Evolutionary conservation across 2,797 vertebrate genomes (phyloP), one percentile per base, ranked within the genome.

Genomic region (Intellagama lesueurii): DNA sequence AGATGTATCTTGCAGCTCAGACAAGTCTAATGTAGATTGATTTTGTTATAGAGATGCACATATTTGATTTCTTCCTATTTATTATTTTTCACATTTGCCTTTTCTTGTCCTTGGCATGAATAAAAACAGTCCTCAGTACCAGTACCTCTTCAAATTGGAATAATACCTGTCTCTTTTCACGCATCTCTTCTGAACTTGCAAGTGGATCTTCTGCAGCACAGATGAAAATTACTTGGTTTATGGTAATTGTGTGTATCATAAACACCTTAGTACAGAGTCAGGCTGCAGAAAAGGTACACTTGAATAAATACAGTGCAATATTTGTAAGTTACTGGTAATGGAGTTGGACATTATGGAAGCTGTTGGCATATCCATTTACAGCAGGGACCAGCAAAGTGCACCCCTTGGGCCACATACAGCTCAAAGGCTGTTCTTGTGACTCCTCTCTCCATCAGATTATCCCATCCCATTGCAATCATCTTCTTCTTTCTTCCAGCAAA

Each of bases 1-100:
- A 44, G 56, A 77, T 88, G 0, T 92, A 93, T 94, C 90, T 91
- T 70, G 91, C 66, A 89, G 80, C 92, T 91, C 88, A 88, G 89
- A 88, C 91, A 83, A 88, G 90, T 93, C 69, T 84, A 87, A 95
- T 92, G 92, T 92, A 90, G 89, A 95, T 95, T 92, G 86, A 66
- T 70, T 95, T 85, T 93, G 85, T 94, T 78, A 89, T 88, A 87
- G 91, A 95, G 94, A 95, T 92, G 76, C 76, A 94, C 92, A 95
- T 90, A 94, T 94, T 95, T 95, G 91, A 95, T 95, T 95, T 94
- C 92, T 85, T 90, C 92, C 88, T 56, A 11, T 81, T 93, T 92
- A 93, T 91, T 95, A 94, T 14, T 94, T 91, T 88, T 94, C 77
- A 0, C 90, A 40, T 93, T 44, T 70, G 64, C 40, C 44, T 94